Evolutionary conservation across 2,888 invertebrate species (phyloP), one percentile per base, ranked within the genome.

Genomic region (Hyposoter didymator): DNA sequence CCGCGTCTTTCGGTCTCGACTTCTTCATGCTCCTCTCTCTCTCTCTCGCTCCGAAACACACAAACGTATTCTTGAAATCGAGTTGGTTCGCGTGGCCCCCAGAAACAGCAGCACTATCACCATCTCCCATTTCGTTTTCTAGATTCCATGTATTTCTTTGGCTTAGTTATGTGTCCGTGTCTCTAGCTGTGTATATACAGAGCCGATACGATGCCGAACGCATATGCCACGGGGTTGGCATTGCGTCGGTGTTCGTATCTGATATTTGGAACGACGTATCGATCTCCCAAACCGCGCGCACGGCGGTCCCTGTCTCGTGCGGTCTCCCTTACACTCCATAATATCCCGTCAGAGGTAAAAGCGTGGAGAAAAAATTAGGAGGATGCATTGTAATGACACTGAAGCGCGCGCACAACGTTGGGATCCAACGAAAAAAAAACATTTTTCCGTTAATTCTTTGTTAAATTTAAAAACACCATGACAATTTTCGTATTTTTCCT

Each of bases 1-100:
- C 88, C 35, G 35, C 35, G 86, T 87, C 88, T 80, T 87, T 88
- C 88, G 84, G 84, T 82, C 85, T 76, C 72, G 52, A 55, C 52
- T 64, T 52, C 52, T 64, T 52, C 19, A 66, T 73, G 55, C 59
- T 47, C 32, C 39, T 69, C 80, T 17, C 70, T 59, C 22, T 10
- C 62, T 47, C 70, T 39, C 49, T 78, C 49, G 12, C 70, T 49
- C 62, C 43, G 19, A 19, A 35, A 67, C 12, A 75, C 78, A 35
- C 22, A 45, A 32, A 47, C 74, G 35, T 72, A 79, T 72, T 47
- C 66, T 79, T 79, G 72, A 80, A 85, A 80, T 73, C 78, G 67
- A 78, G 80, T 83, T 73, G 76, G 76, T 72, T 80, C 79, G 67
- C 59, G 75, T 82, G 74, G 73, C 73, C 47, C 52, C 66, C 70